A percentile compares a stretch with the other conserved stretches of the same genome.
These are phyloP conservation scores for Chelonoidis abingdonii DNA, from an alignment of 2,113 vertebrate genomes.

Conservation along the genomic window DNA sequence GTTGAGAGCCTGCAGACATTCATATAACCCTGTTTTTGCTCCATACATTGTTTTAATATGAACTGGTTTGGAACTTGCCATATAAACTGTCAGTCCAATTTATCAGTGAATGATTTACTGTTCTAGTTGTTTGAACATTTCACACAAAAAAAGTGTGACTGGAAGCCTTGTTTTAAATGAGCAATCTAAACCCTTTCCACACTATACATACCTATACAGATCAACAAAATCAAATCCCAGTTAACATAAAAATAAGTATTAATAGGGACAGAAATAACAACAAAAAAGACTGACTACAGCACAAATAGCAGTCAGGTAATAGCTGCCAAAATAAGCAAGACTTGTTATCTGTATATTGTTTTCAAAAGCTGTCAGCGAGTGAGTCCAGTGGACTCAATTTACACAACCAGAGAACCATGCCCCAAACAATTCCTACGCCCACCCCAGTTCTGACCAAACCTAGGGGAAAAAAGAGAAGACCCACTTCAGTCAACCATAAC, in stretches of 20 bases:
- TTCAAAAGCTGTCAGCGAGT: not conserved
- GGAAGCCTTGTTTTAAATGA: not conserved
- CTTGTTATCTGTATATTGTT: not conserved
- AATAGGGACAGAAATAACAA: not conserved
- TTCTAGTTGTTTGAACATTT: not conserved
- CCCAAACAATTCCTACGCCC: conserved; percentile 14
- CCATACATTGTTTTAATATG: not conserved
- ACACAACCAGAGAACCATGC: conserved; percentile 33
- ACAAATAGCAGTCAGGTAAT: not conserved
- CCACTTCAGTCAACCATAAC: not conserved
- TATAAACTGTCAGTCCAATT: not conserved
- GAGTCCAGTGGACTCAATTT: conserved; percentile 41
- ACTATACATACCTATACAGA: not conserved
- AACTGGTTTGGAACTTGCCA: not conserved
- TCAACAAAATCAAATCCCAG: not conserved
- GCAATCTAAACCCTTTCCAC: not conserved
- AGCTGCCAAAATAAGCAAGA: not conserved
- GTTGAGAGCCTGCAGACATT: not conserved
- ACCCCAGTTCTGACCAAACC: not conserved
- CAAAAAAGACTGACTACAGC: not conserved
- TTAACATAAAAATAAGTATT: not conserved
- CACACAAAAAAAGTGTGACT: not conserved
- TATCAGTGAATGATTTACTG: not conserved
- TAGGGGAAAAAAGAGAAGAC: conserved; percentile 36
- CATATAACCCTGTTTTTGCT: not conserved